Base-by-base conservation (phyloP, 2,113 vertebrate species). In the Boulengeromyrus knoepffleri region DNA sequence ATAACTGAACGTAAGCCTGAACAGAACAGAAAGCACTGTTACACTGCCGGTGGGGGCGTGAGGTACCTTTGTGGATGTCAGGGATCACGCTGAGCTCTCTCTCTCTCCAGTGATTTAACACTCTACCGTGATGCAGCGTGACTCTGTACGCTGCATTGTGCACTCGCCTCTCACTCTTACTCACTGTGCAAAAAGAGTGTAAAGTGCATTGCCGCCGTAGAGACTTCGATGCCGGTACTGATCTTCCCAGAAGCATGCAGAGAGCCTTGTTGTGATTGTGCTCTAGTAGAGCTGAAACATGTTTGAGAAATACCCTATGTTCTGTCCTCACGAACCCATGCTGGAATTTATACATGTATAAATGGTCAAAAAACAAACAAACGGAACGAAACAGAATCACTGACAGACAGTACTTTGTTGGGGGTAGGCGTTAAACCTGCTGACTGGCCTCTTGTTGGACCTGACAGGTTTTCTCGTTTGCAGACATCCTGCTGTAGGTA, bases 121-220 rank as follows among this genome's bases (percentile, higher is more conserved):
- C 24, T n/a, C 21, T 7, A 39, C 74, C 19, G 31, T 50, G 39
- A 89, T 85, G 77, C 85, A 89, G 84, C 53, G 42, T 85, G 80
- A 85, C 80, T 47, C 50, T 89, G 77, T 85, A 58, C 15, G 52
- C 80, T 58, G 94, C 95, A 92, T 94, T 96, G 95, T 95, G 94
- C 94, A 94, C 94, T 93, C 89, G 91, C 94, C 92, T 93, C 93
- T 93, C 93, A 91, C 39, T 89, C 92, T 94, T 92, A 92, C 93
- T 93, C 93, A 91, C 39, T 52, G 36, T 62, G 85, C 45, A 92
- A 93, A 80, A 94, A 91, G 93, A 94, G 94, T 94, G 93, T 95
- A 96, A 96, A 96, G 95, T 96, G 96, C 95, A 91, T 95, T 46
- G 93, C 94, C 94, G 94, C 95, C 93, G 92, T 92, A 89, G 94